Evolutionary conservation across 2,888 invertebrate species (phyloP), one percentile per base, ranked within the genome.

Genomic region (Lydus trimaculatus): DNA sequence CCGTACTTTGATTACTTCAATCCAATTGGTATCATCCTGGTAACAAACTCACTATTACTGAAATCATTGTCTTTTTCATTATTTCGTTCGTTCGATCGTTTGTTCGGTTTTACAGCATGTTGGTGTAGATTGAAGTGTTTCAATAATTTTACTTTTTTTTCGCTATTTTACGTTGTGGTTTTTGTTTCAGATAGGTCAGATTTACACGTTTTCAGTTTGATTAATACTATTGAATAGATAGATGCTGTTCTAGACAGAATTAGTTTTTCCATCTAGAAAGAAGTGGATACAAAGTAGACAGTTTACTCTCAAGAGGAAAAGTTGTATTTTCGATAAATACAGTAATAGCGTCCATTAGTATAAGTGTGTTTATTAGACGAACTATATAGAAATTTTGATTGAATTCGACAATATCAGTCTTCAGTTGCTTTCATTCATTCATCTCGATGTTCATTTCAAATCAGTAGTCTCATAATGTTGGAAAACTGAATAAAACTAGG

Each of bases 1-100:
- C 77, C 78, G 75, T 73, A 73, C 78, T 79, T 79, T 79, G 79
- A 79, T 79, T 79, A 79, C 78, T 78, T 73, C 78, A 77, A 76
- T 25, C 79, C 76, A 77, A 78, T 78, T 76, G 75, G 66, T 71
- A 66, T 67, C 72, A 56, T 56, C 56, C 48, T 8, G 23, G 25
- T 25, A 56, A 23, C 13, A 56, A 25, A 56, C 48, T 48, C 23
- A 13, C 25, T 23, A 39, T 33, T 33, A 43, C 43, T 0, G 15
- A 56, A 56, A 25, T 25, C 56, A 23, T 25, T 48, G 17, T n/a
- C 6, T 6, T 17, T 11, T 43, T 1, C 3, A 2, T 8, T 20
- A 1, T 20, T 4, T 15, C 25, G 4, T 13, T 23, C 4, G 9
- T 56, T 4, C 4, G 23, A 9, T 23, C 9, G 0, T 43, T 8